These are phyloP conservation scores for Siniperca undulata DNA, from an alignment of 2,797 vertebrate genomes.

Conservation along the genomic window DNA sequence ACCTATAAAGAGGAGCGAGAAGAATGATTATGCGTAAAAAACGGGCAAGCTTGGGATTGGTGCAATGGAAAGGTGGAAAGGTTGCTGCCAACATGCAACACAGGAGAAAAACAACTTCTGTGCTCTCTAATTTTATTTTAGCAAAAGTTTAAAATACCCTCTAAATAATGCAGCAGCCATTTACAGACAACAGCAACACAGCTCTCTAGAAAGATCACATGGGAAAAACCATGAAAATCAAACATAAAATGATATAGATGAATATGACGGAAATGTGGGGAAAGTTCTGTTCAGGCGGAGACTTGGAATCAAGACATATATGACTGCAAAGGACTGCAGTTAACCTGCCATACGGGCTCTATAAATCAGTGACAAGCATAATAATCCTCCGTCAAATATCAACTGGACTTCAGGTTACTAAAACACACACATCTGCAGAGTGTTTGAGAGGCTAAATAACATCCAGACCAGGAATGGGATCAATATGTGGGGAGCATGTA, in stretches of 20 bases:
- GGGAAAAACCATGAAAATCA: neutral
- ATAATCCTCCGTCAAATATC: constrained; percentile 7
- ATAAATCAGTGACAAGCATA: constrained; percentile 4
- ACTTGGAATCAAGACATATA: neutral
- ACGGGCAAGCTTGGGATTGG: neutral
- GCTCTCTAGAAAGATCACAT: neutral
- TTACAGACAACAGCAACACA: neutral
- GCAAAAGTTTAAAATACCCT: neutral
- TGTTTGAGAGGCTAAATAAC: neutral
- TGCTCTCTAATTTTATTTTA: neutral
- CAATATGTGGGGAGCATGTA: constrained; percentile 18
- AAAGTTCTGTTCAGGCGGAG: neutral
- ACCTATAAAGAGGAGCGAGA: neutral
- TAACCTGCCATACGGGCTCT: neutral
- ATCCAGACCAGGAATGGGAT: constrained; percentile 5
- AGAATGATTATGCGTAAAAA: neutral
- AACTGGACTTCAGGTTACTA: neutral
- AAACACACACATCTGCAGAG: constrained; percentile 26
- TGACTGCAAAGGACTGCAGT: no score
- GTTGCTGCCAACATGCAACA: neutral
- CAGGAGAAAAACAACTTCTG: neutral
- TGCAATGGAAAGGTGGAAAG: neutral
- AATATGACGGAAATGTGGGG: neutral
- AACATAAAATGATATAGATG: neutral
- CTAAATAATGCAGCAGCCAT: neutral